phyloP scores from a whole-genome alignment of 1,140 invertebrate genomes.

The Calosoma granatense region DNA sequence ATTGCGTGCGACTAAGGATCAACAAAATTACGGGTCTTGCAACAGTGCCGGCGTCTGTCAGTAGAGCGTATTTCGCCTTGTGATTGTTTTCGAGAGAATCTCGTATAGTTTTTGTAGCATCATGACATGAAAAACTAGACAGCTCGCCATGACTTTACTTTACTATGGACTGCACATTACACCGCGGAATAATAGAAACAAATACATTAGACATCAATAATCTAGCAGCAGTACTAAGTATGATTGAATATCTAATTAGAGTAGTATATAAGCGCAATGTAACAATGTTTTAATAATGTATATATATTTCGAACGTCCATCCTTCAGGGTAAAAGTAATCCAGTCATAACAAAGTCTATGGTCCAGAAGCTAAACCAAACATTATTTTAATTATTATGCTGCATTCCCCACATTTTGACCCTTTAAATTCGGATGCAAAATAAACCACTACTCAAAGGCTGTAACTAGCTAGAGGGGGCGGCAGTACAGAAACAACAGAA shows the following conservation, averaged over 20 bases:
- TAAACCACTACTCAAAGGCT: not conserved
- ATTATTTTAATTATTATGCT: not conserved
- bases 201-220: too few species aligned
- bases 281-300: not conserved
- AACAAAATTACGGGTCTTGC: not conserved
- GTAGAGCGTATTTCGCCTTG: not conserved
- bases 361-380: not conserved
- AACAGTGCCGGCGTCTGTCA: not conserved
- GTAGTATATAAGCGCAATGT: not conserved
- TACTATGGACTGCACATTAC: too few species aligned
- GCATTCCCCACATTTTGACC: not conserved
- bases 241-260: too few species aligned
- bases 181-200: too few species aligned
- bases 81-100: not conserved
- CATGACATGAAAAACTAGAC: not conserved
- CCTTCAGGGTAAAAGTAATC: not conserved
- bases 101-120: not conserved
- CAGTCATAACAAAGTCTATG: not conserved
- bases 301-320: not conserved
- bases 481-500: too few species aligned
- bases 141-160: too few species aligned
- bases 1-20: not conserved
- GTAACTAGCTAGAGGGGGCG: too few species aligned
- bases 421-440: not conserved
- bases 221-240: too few species aligned